Conservation (phyloP, 2,113 vertebrate genomes). For the Ellobius talpinus region DNA sequence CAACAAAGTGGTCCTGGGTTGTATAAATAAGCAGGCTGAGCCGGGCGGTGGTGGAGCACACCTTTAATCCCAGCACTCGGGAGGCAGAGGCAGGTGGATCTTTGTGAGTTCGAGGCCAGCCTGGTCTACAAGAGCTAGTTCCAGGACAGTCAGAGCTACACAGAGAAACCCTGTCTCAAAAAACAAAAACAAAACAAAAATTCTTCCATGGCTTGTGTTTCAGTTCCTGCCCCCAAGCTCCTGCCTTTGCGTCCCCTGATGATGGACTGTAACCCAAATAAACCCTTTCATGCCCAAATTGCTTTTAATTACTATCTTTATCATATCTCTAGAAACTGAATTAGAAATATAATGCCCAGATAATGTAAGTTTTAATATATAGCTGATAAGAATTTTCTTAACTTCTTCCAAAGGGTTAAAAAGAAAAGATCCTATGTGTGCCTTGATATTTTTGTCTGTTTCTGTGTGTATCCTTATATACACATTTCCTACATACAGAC, state of each 20-base stretch:
- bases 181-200: background rate
- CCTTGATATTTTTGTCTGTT: background rate
- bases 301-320: background rate
- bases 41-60: too few species aligned
- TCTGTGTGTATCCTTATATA: background rate
- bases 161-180: too few species aligned
- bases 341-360: too few species aligned
- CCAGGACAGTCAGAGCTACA: too few species aligned
- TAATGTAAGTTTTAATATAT: background rate
- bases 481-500: background rate
- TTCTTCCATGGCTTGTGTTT: background rate
- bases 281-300: background rate
- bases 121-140: too few species aligned
- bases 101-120: too few species aligned
- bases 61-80: too few species aligned
- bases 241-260: background rate
- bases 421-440: background rate
- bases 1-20: too few species aligned
- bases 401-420: constrained; percentile 44
- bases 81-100: too few species aligned
- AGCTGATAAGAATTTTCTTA: constrained; percentile 53
- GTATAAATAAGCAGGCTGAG: too few species aligned
- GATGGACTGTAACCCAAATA: background rate
- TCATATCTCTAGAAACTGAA: background rate
- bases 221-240: background rate